Base-by-base conservation (phyloP, 2,888 invertebrate species). In the Lasioglossum morio region DNA sequence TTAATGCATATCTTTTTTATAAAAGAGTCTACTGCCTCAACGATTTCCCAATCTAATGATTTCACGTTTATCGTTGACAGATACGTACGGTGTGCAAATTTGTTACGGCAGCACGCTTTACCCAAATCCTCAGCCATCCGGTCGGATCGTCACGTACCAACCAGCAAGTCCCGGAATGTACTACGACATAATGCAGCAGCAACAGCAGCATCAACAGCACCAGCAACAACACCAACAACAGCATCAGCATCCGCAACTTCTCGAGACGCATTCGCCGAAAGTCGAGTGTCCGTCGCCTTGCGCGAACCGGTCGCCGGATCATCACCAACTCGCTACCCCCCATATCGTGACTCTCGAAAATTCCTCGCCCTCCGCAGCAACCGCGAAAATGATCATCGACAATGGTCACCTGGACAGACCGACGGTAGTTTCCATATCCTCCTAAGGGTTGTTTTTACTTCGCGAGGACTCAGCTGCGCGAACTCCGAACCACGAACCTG, bases 361-460 rank as follows among this genome's bases (percentile, higher is more conserved):
- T 82, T 87, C 93, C 2, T 94, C 95, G 5, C 92, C 94, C 0
- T 91, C 87, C 63, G 77, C 92, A 8, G 83, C 87, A 4, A 89
- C 90, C 40, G 89, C 81, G 66, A 94, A 94, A 76, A 87, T 92
- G 4, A 92, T 95, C 87, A 89, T 92, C 88, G 93, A 95, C 92
- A 91, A 94, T 87, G 95, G 95, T 78, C 96, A 96, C 57, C 93
- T 95, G 79, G 96, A 96, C 43, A 95, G 96, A 83, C 95, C 96
- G 87, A 96, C 96, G 82, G 96, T 96, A 83, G 96, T 96, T 48
- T 96, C 96, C 85, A 94, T 96, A 93, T 94, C 93, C 30, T 94
- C 94, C 57, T 94, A 92, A 90, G 69, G 37, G 40, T n/a, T 5
- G 12, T 2, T 43, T 2, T 43, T 2, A 23, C 16, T n/a, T 40